Evolutionary conservation across 2,113 vertebrate genomes (phyloP).

Genomic region (Peucedramus taeniatus): DNA sequence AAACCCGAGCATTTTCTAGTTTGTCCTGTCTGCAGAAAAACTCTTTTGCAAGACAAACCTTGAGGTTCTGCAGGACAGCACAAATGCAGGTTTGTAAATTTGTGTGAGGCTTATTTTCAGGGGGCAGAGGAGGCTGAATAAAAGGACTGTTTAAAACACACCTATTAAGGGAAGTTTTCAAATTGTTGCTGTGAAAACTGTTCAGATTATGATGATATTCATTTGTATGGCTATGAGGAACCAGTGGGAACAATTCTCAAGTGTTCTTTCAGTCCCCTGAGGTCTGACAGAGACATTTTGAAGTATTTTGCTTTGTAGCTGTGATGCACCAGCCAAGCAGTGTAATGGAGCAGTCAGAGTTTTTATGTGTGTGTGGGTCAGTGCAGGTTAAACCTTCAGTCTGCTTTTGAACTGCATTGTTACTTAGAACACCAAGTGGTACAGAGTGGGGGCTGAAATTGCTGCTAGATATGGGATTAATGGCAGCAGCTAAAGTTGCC

Average conservation of each 20-base stretch:
- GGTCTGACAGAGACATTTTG: neutral
- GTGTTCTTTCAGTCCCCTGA: neutral
- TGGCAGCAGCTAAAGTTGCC: constrained; percentile 16
- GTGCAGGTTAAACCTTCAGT: neutral
- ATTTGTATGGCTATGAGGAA: neutral
- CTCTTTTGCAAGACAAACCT: neutral
- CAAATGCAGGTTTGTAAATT: neutral
- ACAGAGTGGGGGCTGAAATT: neutral
- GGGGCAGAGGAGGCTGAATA: neutral
- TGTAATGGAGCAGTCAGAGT: neutral
- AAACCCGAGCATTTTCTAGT: neutral
- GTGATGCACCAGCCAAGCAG: neutral
- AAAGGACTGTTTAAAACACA: neutral
- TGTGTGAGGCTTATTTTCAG: neutral
- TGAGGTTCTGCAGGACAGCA: neutral
- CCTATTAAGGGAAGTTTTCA: neutral
- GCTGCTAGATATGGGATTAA: constrained; percentile 10
- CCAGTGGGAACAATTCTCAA: neutral
- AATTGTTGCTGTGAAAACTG: neutral
- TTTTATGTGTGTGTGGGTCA: constrained; percentile 14
- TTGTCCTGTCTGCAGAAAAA: neutral
- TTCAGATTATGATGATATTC: neutral
- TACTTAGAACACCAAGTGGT: neutral
- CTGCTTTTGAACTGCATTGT: neutral
- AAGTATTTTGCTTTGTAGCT: neutral